phyloP scores from a whole-genome alignment of 2,113 vertebrate genomes.

The Nestor notabilis region DNA sequence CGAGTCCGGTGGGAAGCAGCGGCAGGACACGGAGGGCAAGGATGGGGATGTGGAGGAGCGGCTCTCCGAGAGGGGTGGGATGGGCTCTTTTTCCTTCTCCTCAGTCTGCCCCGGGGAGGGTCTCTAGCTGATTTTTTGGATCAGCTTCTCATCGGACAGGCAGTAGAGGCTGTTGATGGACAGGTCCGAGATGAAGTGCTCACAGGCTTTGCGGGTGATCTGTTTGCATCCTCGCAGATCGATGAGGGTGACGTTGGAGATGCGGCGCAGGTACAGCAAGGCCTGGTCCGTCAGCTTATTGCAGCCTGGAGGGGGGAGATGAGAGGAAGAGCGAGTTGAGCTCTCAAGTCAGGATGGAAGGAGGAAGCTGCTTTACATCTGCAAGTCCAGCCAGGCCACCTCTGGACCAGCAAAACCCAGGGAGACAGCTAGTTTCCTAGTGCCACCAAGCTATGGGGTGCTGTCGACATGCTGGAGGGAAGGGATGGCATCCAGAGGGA shows the following conservation, averaged over 20 bases:
- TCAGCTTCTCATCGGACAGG: slow-evolving; percentile 98
- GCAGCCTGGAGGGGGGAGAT: slow-evolving; percentile 81
- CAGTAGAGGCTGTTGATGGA: slow-evolving; percentile 96
- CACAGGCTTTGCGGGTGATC: slow-evolving; percentile 92
- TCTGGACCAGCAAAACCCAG: not conserved
- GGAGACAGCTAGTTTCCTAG: not conserved
- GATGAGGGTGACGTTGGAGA: slow-evolving; percentile 89
- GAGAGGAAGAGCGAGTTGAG: not conserved
- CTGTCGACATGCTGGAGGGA: too few relatives aligned
- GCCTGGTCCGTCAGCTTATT: slow-evolving; percentile 93
- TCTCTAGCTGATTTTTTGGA: slow-evolving; percentile 96
- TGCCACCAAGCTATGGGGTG: not conserved
- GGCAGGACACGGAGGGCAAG: slow-evolving; percentile 57
- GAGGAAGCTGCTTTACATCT: accelerated
- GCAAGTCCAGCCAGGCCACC: not conserved
- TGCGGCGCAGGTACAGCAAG: slow-evolving; percentile 89
- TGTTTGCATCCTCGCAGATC: slow-evolving; percentile 95
- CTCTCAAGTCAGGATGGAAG: accelerated
- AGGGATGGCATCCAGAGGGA: not conserved
- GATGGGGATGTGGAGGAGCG: slow-evolving; percentile 36
- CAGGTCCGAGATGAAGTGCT: slow-evolving; percentile 96
- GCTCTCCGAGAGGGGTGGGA: slow-evolving; percentile 71
- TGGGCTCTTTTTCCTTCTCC: slow-evolving; percentile 73
- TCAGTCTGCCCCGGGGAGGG: slow-evolving; percentile 62
- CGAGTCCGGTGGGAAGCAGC: slow-evolving; percentile 48